Evolutionary conservation across 2,113 vertebrate genomes (phyloP).

Genomic region (Formicarius rufipectus): DNA sequence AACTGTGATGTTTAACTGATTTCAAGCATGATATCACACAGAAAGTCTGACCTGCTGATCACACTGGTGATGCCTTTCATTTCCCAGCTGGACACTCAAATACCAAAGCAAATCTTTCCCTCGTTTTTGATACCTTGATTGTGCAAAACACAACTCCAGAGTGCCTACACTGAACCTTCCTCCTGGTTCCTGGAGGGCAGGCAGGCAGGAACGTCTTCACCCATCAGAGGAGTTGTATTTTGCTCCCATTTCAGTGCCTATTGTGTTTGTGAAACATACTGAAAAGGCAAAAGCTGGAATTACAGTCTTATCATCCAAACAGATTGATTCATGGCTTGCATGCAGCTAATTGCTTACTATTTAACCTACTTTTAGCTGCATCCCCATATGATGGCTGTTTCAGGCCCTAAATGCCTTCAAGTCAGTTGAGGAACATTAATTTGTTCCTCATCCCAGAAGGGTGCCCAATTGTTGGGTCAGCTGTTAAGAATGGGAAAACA

Average conservation of each 20-base stretch:
- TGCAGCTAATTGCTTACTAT: conserved; percentile 22
- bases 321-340: conserved; percentile 28
- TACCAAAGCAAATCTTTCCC: neutral
- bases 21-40: neutral
- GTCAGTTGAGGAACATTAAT: neutral
- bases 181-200: neutral
- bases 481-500: neutral
- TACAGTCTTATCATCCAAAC: neutral
- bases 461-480: conserved; percentile 1
- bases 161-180: neutral
- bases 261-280: neutral
- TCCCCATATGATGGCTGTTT: neutral
- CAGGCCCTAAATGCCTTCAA: neutral
- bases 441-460: neutral
- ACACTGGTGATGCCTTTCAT: neutral
- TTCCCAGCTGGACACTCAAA: neutral
- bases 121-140: neutral
- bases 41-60: neutral
- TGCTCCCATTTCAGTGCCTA: conserved; percentile 7
- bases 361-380: conserved; percentile 25
- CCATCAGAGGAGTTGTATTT: neutral
- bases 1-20: neutral
- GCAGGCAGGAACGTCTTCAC: neutral
- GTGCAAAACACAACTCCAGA: neutral
- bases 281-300: conserved; percentile 46